These are phyloP conservation scores for Nothocercus julius DNA, from an alignment of 2,113 vertebrate species.

Conservation along the genomic window DNA sequence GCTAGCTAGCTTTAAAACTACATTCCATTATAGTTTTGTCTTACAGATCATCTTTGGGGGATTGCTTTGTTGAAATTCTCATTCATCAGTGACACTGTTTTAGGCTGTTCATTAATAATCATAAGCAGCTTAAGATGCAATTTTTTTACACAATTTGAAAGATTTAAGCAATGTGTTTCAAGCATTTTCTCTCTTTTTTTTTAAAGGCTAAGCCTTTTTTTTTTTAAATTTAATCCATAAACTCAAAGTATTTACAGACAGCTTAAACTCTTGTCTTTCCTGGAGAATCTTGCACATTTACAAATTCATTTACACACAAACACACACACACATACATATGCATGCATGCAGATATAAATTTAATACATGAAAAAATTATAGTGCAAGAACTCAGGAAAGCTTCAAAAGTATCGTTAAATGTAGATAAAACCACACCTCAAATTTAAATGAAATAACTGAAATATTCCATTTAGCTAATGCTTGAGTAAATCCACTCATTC, in stretches of 20 bases:
- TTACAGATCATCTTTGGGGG: not conserved
- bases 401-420: not conserved
- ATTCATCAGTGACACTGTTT: not conserved
- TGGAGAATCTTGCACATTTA: not conserved
- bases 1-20: not conserved
- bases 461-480: not conserved
- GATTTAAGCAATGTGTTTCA: not conserved
- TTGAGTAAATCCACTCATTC: not conserved
- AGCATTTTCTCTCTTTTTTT: not conserved
- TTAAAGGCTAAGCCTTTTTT: not conserved
- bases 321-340: not conserved
- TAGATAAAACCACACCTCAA: not conserved
- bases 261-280: not conserved
- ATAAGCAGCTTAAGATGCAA: not conserved
- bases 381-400: not conserved
- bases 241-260: not conserved
- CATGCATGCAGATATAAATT: not conserved
- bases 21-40: slow-evolving; percentile 5
- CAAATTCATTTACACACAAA: not conserved
- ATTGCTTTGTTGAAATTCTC: not conserved
- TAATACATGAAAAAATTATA: not conserved
- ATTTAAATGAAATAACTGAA: not conserved
- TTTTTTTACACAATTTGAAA: not conserved
- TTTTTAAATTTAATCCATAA: not conserved
- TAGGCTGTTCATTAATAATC: not conserved